Percentiles rank a stretch among this genome's conserved stretches.
Evolutionary conservation across 1,140 invertebrate genomes (phyloP).

Genomic region (Zaprionus inermis): DNA sequence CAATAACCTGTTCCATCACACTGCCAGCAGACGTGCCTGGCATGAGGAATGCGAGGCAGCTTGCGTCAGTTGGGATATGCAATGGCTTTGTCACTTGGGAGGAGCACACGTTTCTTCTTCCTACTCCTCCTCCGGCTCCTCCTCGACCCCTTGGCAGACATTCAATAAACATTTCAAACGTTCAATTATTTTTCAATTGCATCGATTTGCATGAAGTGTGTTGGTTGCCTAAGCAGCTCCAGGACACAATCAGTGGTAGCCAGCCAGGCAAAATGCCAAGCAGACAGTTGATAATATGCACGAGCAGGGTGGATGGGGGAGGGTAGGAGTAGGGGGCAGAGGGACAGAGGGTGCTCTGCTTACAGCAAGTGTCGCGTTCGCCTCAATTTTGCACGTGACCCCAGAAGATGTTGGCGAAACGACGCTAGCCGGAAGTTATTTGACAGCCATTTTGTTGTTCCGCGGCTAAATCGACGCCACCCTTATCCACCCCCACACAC

Average conservation of each 20-base stretch:
- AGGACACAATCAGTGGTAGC: conserved; percentile 29
- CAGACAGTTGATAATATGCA: conserved; percentile 37
- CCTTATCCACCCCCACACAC: conserved; percentile 1
- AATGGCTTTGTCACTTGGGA: conserved; percentile 15
- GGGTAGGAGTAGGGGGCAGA: too few relatives aligned
- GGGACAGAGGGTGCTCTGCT: neutral
- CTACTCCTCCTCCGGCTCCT: neutral
- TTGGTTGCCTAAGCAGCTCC: conserved; percentile 17
- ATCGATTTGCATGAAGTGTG: conserved; percentile 34
- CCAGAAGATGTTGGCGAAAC: conserved; percentile 24
- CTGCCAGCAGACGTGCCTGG: conserved; percentile 39
- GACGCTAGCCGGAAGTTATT: conserved; percentile 48
- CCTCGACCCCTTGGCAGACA: conserved; percentile 15
- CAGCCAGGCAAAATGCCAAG: conserved; percentile 37
- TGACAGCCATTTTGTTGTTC: conserved; percentile 43
- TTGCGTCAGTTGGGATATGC: conserved; percentile 35
- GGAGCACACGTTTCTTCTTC: too few relatives aligned
- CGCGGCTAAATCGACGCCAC: conserved; percentile 30
- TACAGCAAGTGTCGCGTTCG: conserved; percentile 20
- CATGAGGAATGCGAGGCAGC: conserved; percentile 32
- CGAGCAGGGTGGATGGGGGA: too few relatives aligned
- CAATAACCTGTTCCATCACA: conserved; percentile 42
- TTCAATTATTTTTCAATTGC: conserved; percentile 60
- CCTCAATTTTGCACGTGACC: conserved; percentile 47
- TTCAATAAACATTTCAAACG: conserved; percentile 55